A percentile compares a stretch with the other conserved stretches of the same genome.
These are phyloP conservation scores for Pavo muticus DNA, from an alignment of 2,113 vertebrate species.

Conservation along the genomic window DNA sequence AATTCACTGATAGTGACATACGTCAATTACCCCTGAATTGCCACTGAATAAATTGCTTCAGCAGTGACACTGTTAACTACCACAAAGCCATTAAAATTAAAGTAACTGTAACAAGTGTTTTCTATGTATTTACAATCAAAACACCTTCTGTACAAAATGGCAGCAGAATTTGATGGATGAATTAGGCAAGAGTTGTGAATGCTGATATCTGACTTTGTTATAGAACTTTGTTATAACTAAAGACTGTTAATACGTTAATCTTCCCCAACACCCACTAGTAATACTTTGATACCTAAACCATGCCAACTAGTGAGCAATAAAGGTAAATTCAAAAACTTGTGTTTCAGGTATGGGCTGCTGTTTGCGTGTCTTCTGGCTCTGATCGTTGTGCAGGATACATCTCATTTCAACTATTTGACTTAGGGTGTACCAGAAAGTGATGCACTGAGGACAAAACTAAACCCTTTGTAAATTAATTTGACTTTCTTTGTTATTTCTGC, in stretches of 20 bases:
- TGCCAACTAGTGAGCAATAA: background rate
- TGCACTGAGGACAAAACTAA: background rate
- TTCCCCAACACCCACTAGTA: background rate
- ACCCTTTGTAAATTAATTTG: background rate
- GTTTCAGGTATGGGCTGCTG: background rate
- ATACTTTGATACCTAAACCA: background rate
- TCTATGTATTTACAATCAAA: constrained; percentile 17
- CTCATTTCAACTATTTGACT: background rate
- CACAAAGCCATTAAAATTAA: background rate
- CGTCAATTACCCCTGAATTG: background rate
- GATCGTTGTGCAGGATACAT: background rate
- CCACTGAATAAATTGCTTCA: background rate
- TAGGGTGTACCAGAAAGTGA: background rate
- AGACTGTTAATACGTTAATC: background rate
- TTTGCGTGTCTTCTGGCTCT: background rate
- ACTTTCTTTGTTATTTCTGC: background rate
- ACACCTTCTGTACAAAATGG: constrained; percentile 15
- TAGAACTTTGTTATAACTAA: background rate
- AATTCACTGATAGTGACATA: background rate
- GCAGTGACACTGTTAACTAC: background rate
- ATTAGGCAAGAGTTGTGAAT: background rate
- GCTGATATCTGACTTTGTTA: background rate
- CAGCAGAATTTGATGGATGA: background rate
- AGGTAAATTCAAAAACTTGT: background rate
- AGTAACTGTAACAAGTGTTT: constrained; percentile 36